phyloP scores from a whole-genome alignment of 2,888 invertebrate genomes.

The Parnassius glacialis region DNA sequence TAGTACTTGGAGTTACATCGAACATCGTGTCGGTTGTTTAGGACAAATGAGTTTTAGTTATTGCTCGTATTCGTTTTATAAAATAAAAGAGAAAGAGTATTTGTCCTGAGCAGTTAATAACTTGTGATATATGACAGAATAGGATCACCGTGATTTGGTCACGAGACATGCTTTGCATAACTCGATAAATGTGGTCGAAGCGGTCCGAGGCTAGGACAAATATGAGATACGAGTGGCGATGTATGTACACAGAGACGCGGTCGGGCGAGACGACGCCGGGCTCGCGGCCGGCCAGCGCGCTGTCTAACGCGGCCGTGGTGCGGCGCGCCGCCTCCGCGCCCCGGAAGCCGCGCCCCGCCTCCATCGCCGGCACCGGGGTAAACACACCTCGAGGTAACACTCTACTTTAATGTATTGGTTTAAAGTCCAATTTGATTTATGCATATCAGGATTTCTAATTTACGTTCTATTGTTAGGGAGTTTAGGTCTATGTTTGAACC shows the following conservation, averaged over 20 bases:
- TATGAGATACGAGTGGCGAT: slow-evolving; percentile 8
- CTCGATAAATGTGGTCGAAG: too few relatives aligned
- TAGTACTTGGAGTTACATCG: too few relatives aligned
- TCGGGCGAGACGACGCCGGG: slow-evolving; percentile 88
- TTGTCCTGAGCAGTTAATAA: too few relatives aligned
- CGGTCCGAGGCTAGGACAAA: neutral
- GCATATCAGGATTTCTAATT: neutral
- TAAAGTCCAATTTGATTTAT: slow-evolving; percentile 6
- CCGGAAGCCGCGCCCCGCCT: slow-evolving; percentile 88
- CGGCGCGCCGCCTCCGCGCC: slow-evolving; percentile 84
- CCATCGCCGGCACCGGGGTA: slow-evolving; percentile 92
- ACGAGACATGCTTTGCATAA: too few relatives aligned
- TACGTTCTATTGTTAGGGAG: too few relatives aligned
- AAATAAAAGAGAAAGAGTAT: too few relatives aligned
- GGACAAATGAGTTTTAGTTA: too few relatives aligned
- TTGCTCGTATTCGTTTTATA: too few relatives aligned
- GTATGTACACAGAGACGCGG: slow-evolving; percentile 80
- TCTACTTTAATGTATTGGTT: neutral
- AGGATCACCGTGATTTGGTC: too few relatives aligned
- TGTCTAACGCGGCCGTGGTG: slow-evolving; percentile 83
- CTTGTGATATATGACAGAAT: too few relatives aligned
- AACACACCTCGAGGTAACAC: slow-evolving; percentile 76
- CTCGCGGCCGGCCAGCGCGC: slow-evolving; percentile 93
- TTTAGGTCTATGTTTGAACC: neutral
- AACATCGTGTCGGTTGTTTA: too few relatives aligned